These are phyloP conservation scores for Sylvicola fuscatus DNA, from an alignment of 2,888 invertebrate genomes.

Conservation along the genomic window DNA sequence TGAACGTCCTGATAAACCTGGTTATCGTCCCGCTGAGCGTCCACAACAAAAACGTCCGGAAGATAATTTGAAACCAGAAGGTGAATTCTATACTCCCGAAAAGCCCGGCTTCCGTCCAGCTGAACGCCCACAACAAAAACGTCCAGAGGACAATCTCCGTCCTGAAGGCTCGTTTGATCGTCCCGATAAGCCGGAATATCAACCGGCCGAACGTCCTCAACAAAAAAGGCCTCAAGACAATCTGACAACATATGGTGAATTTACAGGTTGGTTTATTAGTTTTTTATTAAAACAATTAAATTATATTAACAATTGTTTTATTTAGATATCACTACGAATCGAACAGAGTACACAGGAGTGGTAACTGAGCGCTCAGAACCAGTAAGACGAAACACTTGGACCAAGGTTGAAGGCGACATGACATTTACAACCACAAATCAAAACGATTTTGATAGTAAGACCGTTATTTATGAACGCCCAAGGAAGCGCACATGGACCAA, in stretches of 20 bases:
- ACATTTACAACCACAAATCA: conserved; percentile 43
- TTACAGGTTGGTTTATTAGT: conserved; percentile 30
- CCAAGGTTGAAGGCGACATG: conserved; percentile 56
- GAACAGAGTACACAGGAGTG: conserved; percentile 46
- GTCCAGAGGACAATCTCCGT: conserved; percentile 26
- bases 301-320: conserved; percentile 8
- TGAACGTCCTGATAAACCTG: conserved; percentile 19
- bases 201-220: conserved; percentile 26
- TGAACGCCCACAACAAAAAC: conserved; percentile 12
- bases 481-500: conserved; percentile 44
- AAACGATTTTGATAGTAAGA: conserved; percentile 44
- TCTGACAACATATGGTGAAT: conserved; percentile 42
- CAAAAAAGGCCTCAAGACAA: conserved; percentile 31
- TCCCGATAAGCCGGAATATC: conserved; percentile 21
- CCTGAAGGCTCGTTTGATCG: conserved; percentile 35
- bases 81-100: conserved; percentile 25
- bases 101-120: conserved; percentile 19
- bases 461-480: conserved; percentile 33
- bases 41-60: conserved; percentile 22
- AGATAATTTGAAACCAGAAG: conserved; percentile 35
- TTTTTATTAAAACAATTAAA: background rate
- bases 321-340: conserved; percentile 48
- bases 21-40: conserved; percentile 27
- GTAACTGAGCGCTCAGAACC: conserved; percentile 39
- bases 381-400: conserved; percentile 54